Percentiles rank a stretch among this genome's conserved stretches.
Conservation (phyloP, 2,797 vertebrate genomes). For the Salarias fasciatus region DNA sequence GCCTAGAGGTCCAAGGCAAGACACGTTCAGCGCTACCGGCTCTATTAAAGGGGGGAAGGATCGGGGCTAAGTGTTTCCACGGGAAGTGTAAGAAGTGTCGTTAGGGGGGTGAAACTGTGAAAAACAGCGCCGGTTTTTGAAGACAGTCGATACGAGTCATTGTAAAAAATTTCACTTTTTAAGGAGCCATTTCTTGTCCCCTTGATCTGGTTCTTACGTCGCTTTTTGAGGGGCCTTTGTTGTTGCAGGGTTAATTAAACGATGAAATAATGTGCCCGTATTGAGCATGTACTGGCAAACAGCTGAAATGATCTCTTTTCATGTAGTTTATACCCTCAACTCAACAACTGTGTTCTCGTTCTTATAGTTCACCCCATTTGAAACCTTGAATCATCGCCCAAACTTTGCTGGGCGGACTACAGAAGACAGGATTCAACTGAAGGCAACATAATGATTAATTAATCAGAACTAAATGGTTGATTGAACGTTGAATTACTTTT, state of each 20-base stretch:
- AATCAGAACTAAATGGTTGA: too few relatives aligned
- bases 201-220: not conserved
- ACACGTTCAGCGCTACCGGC: constrained; percentile 71
- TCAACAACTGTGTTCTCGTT: too few relatives aligned
- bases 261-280: not conserved
- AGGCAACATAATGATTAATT: too few relatives aligned
- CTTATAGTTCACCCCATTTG: too few relatives aligned
- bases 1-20: constrained; percentile 82
- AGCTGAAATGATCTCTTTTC: not conserved
- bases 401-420: too few relatives aligned
- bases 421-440: too few relatives aligned
- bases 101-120: constrained; percentile 39
- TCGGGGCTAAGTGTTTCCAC: constrained; percentile 65
- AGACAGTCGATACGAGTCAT: constrained; percentile 11
- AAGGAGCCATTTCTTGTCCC: not conserved
- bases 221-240: not conserved
- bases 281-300: not conserved
- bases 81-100: constrained; percentile 59
- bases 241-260: not conserved
- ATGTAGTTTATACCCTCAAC: too few relatives aligned
- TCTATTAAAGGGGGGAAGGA: constrained; percentile 52
- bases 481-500: too few relatives aligned
- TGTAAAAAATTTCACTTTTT: constrained; percentile 27
- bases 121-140: constrained; percentile 20
- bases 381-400: too few relatives aligned